Base-by-base conservation (phyloP, 2,113 vertebrate species). In the Proteles cristata region DNA sequence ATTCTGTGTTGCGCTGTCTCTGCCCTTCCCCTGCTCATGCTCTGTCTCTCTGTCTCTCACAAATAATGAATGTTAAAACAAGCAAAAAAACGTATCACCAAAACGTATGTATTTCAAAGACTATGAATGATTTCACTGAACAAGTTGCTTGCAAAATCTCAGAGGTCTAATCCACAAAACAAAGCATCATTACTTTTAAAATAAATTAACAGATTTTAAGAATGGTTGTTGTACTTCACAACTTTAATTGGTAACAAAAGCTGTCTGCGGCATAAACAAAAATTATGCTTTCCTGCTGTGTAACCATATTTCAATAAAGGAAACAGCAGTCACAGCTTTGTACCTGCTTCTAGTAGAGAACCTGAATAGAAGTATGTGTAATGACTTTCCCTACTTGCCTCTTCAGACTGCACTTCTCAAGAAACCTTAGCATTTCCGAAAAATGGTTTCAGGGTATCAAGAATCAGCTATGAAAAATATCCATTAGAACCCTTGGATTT, bases 161-260 rank as follows among this genome's bases (percentile, higher is more conserved):
- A 96, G 4, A 43, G 7, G 23, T 33, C 68, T 93, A 90, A 94
- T 21, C 92, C 53, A 96, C 43, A 90, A 88, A 97, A 90, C 48
- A 97, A 74, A 88, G 7, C 28, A 74, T n/a, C 31, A 81, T 71
- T n/a, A 85, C 66, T 85, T 65, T 66, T 93, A 92, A 76, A 25
- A 55, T 79, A 96, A 81, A 65, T 48, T 19, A 79, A 85, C 2
- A 74, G 35, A 69, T 66, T 66, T 91, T 88, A 88, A 93, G 73
- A 90, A 66, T 15, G 35, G 35, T 43, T 91, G 14, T 31, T 68
- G 11, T 61, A 86, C 7, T 71, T 45, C 25, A 95, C 14, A 82
- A 74, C 71, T 69, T 81, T 68, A 87, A 90, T 8, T 77, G 45
- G 93, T 90, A 94, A 92, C 43, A 90, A 94, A 97, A 93, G 58